Evolutionary conservation across 2,113 vertebrate genomes (phyloP), one percentile per base, ranked within the genome.

Genomic region (Tragulus kanchil): DNA sequence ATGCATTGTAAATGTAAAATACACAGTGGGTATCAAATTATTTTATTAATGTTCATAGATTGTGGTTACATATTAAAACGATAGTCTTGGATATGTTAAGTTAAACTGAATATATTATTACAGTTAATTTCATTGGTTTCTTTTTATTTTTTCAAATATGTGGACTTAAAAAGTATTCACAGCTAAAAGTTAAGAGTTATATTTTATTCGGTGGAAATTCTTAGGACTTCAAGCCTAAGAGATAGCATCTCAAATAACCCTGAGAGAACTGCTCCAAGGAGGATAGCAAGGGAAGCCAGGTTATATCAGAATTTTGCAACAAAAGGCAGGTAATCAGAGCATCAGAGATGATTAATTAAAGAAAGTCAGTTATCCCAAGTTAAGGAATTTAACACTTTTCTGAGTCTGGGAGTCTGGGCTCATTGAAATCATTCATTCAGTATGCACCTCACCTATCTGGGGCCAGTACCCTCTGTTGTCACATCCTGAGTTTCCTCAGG

Each of bases 21-120:
- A 56, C 0, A 64, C 10, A 15, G 54, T 79, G n/a, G 12, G 13
- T 3, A 81, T 82, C 85, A 84, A 94, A 61, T 82, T 15, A 69
- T 65, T 28, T 23, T 62, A 50, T 23, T n/a, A 54, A 31, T 56
- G 2, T 36, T 78, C 84, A 67, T 0, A 4, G 89, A 89, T 69
- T 75, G 59, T 64, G 11, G 21, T 62, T 52, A 5, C n/a, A 56
- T 90, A 11, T 21, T 87, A 3, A 95, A 92, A 58, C 89, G 48
- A 52, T 83, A 65, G 73, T 7, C 89, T 52, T 64, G 45, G 15
- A 64, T 65, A 78, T 67, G 54, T 59, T 82, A 14, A 6, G 8
- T 79, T 78, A 84, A 94, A 21, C 42, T 31, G 15, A 85, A 19
- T 75, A 28, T 84, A 25, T 69, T 67, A 75, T 65, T 94, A 96